phyloP scores from a whole-genome alignment of 2,888 invertebrate species.

The Ochlodes sylvanus region DNA sequence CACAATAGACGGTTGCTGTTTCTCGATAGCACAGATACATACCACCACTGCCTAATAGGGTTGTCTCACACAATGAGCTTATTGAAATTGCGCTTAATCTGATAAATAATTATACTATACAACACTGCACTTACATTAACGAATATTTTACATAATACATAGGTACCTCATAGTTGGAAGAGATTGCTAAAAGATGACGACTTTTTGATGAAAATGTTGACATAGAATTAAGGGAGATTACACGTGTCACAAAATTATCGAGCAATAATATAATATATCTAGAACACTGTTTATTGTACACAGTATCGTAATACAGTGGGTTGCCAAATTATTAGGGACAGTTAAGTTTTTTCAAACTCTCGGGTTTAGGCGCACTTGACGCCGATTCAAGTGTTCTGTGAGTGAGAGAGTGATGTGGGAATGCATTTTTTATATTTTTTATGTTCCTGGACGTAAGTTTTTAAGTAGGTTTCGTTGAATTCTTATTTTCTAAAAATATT shows the following conservation, averaged over 20 bases:
- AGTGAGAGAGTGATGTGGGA: background rate
- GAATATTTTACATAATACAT: no score
- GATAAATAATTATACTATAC: background rate
- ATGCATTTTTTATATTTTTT: background rate
- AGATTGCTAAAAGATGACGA: no score
- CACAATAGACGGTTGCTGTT: conserved; percentile 64
- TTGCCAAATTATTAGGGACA: background rate
- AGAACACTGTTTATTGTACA: no score
- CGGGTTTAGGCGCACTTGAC: background rate
- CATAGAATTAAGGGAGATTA: no score
- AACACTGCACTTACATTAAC: no score
- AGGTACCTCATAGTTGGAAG: no score
- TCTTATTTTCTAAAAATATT: background rate
- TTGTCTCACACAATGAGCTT: conserved; percentile 43
- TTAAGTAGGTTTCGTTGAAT: background rate
- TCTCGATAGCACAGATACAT: conserved; percentile 52
- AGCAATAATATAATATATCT: no score
- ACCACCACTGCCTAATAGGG: conserved; percentile 38
- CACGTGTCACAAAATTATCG: no score
- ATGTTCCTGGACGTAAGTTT: background rate
- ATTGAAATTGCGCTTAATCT: conserved; percentile 14
- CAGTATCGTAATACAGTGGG: no score
- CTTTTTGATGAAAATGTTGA: no score
- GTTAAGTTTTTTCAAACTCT: background rate
- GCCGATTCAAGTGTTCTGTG: background rate